A percentile compares a stretch with the other conserved stretches of the same genome.
These are phyloP conservation scores for Megaleporinus macrocephalus DNA, from an alignment of 2,113 vertebrate genomes.

Conservation along the genomic window DNA sequence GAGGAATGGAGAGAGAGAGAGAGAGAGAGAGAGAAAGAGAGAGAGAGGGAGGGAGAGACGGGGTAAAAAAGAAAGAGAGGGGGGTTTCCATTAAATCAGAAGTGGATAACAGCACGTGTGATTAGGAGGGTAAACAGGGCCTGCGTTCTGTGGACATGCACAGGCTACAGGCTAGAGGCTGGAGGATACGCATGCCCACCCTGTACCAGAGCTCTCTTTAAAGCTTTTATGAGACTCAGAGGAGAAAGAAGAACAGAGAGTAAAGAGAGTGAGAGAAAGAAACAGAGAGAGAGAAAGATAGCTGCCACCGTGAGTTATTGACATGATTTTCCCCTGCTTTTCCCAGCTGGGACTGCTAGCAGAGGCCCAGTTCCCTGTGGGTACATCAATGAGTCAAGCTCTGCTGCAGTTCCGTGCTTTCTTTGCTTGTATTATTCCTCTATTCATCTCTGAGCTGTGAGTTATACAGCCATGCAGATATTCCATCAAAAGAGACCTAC, in stretches of 20 bases:
- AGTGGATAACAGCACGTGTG: conserved; percentile 57
- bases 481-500: neutral
- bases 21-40: conserved; percentile 8
- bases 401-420: conserved; percentile 12
- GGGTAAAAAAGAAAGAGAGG: neutral
- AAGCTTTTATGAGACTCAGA: conserved; percentile 50
- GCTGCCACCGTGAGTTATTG: neutral
- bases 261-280: neutral
- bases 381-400: conserved; percentile 20
- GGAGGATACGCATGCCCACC: conserved; percentile 55
- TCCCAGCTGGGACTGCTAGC: neutral
- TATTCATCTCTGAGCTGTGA: neutral
- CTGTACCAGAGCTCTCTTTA: conserved; percentile 25
- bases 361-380: conserved; percentile 3
- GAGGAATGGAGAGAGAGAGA: conserved; percentile 31
- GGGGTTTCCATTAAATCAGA: conserved; percentile 53
- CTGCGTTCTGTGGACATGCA: conserved; percentile 54
- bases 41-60: conserved; percentile 25
- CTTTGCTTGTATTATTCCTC: conserved; percentile 29
- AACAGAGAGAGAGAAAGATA: neutral
- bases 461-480: conserved; percentile 1
- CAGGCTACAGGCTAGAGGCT: conserved; percentile 51
- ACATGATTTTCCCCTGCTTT: conserved; percentile 1
- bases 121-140: conserved; percentile 50
- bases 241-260: conserved; percentile 6